Conservation (phyloP, 2,797 vertebrate genomes). For the Delichon dasypus region DNA sequence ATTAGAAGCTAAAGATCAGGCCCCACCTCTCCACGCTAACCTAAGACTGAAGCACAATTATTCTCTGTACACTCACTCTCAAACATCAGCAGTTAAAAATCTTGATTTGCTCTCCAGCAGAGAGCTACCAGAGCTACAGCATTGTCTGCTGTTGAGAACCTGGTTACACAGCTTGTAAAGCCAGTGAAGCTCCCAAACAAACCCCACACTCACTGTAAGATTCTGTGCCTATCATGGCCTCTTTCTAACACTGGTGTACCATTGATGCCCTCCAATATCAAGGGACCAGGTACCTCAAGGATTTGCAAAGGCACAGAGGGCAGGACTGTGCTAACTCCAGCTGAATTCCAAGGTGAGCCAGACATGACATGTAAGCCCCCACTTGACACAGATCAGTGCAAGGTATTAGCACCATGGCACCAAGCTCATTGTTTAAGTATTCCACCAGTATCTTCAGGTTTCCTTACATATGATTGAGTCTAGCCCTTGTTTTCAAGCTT, state of each 20-base stretch:
- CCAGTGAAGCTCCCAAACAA: background rate
- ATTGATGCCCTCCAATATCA: background rate
- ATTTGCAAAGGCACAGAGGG: conserved; percentile 15
- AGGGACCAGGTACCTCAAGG: background rate
- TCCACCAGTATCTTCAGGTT: background rate
- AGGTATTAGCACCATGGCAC: background rate
- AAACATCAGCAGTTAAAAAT: background rate
- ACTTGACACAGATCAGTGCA: background rate
- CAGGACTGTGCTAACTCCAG: background rate
- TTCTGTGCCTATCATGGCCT: background rate
- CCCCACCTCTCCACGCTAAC: background rate
- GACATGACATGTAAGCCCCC: background rate
- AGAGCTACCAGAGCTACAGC: background rate
- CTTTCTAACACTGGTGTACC: too few relatives aligned
- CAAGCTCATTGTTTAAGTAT: background rate
- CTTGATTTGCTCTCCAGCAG: background rate
- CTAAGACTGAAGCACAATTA: background rate
- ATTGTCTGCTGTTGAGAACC: background rate
- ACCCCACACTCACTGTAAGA: background rate
- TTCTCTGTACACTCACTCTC: background rate
- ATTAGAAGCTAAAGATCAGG: background rate
- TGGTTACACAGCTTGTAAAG: background rate
- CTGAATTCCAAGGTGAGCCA: conserved; percentile 1
- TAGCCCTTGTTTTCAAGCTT: background rate
- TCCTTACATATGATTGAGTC: background rate